Conservation (phyloP, 2,888 invertebrate genomes). For the Mesochorus sp. region DNA sequence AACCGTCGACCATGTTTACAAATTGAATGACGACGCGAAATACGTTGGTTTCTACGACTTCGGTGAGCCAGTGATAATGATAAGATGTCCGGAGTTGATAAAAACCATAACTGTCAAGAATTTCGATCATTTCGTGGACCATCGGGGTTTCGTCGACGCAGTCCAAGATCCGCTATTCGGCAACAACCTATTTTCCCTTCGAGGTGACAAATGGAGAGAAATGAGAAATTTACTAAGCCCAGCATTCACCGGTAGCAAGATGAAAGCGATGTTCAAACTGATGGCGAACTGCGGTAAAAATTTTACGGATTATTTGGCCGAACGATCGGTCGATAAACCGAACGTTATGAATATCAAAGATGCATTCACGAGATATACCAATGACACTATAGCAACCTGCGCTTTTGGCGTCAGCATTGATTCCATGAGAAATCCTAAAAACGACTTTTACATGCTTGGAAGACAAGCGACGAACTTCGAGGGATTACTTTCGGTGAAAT, state of each 20-base stretch:
- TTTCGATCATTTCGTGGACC: slow-evolving; percentile 60
- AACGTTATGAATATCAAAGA: slow-evolving; percentile 69
- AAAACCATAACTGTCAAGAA: slow-evolving; percentile 69
- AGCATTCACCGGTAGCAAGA: slow-evolving; percentile 61
- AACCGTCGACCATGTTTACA: slow-evolving; percentile 55
- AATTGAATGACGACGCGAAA: slow-evolving; percentile 29
- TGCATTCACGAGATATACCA: slow-evolving; percentile 66
- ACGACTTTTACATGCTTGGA: slow-evolving; percentile 66
- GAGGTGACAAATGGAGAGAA: slow-evolving; percentile 52
- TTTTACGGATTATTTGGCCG: slow-evolving; percentile 44
- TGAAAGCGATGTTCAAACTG: slow-evolving; percentile 60
- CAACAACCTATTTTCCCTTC: slow-evolving; percentile 47
- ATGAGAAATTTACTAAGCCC: slow-evolving; percentile 51
- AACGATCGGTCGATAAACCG: slow-evolving; percentile 43
- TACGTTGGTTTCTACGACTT: slow-evolving; percentile 75
- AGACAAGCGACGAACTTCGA: slow-evolving; percentile 33
- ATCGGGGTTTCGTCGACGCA: slow-evolving; percentile 39
- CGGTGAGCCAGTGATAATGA: slow-evolving; percentile 67
- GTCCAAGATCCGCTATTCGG: slow-evolving; percentile 55
- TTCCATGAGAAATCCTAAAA: slow-evolving; percentile 66
- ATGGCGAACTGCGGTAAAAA: slow-evolving; percentile 54
- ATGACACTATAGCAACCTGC: slow-evolving; percentile 69
- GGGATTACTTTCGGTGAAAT: slow-evolving; percentile 2
- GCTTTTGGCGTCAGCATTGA: slow-evolving; percentile 68
- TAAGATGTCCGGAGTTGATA: slow-evolving; percentile 76